These are phyloP conservation scores for Meghimatium bilineatum DNA, from an alignment of 2,888 invertebrate genomes.

Conservation along the genomic window DNA sequence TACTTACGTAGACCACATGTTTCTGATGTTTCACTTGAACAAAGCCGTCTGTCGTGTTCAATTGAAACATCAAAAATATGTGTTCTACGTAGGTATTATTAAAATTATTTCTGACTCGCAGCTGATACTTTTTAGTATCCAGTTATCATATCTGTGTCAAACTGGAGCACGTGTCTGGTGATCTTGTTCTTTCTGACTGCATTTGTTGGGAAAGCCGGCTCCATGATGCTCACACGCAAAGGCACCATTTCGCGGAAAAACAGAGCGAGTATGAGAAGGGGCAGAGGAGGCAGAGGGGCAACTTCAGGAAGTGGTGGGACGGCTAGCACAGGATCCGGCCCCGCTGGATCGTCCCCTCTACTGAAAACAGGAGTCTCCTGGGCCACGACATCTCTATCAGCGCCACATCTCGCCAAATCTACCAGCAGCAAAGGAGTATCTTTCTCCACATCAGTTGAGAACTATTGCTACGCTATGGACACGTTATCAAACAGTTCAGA, in stretches of 20 bases:
- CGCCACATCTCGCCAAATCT: background rate
- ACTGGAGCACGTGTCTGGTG: background rate
- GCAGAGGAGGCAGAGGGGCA: constrained; percentile 21
- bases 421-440: constrained; percentile 28
- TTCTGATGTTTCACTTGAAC: too few species aligned
- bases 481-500: background rate
- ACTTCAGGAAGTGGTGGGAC: background rate
- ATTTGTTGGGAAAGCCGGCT: background rate
- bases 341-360: background rate
- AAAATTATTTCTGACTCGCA: background rate
- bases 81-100: too few species aligned
- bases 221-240: constrained; percentile 51
- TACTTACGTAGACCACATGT: too few species aligned
- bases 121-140: background rate
- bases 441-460: constrained; percentile 28
- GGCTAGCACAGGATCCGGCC: too few species aligned
- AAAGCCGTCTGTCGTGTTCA: too few species aligned
- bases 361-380: background rate
- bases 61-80: too few species aligned
- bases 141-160: background rate
- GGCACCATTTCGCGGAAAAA: constrained; percentile 53
- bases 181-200: background rate
- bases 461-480: constrained; percentile 31
- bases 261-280: constrained; percentile 53
- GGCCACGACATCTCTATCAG: background rate